A percentile compares a stretch with the other conserved stretches of the same genome.
Conservation (phyloP, 1,140 invertebrate species). For the Drosophila rhopaloa region DNA sequence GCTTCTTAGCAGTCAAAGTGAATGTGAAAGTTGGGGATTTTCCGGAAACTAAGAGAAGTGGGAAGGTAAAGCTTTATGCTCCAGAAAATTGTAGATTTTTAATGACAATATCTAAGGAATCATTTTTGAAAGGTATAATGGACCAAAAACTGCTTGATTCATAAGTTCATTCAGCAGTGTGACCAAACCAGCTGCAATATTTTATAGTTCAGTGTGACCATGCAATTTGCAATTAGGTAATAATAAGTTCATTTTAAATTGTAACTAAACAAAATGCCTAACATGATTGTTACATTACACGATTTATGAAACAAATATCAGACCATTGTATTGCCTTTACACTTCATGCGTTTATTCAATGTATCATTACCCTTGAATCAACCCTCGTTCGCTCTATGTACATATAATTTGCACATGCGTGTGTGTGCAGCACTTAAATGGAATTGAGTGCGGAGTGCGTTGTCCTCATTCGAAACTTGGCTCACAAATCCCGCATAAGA, state of each 20-base stretch:
- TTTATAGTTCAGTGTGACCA: neutral
- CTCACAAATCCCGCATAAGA: constrained; percentile 69
- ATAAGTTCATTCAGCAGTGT: too few species aligned
- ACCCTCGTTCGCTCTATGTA: constrained; percentile 24
- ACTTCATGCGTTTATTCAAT: neutral
- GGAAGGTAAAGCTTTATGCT: neutral
- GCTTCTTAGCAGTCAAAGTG: constrained; percentile 9
- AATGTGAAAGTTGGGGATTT: neutral
- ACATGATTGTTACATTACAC: too few species aligned
- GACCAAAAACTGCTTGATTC: too few species aligned
- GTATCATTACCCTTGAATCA: constrained; percentile 8
- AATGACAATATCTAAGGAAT: too few species aligned
- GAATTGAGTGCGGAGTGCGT: constrained; percentile 69
- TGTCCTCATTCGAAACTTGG: constrained; percentile 70
- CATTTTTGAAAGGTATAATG: too few species aligned
- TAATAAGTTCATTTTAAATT: neutral
- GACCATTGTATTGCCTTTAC: neutral
- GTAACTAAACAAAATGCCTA: too few species aligned
- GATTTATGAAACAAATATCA: too few species aligned
- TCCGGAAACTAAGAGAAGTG: neutral
- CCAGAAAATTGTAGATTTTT: neutral
- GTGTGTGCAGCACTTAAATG: constrained; percentile 66
- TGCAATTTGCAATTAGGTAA: neutral
- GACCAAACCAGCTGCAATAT: neutral
- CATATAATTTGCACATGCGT: constrained; percentile 1